Evolutionary conservation across 1,140 invertebrate species (phyloP), one percentile per base, ranked within the genome.

Genomic region (Listronotus oregonensis): DNA sequence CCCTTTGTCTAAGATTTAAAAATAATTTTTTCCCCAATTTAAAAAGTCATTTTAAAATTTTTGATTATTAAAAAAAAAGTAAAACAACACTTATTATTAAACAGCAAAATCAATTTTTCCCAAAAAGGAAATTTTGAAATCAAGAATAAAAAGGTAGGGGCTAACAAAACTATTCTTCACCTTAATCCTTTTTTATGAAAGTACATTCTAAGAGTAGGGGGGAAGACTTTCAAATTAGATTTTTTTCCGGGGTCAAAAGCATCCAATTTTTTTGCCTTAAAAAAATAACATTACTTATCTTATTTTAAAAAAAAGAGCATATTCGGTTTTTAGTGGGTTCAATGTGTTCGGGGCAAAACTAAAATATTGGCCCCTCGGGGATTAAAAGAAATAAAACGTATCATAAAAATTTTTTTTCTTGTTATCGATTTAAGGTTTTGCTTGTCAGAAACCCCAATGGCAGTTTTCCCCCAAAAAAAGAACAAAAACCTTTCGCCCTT

Each of bases 191-290:
- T 67, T 37, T 31, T 73, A 76, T 58, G 43, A 37, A 27, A 27
- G 50, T 14, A 69, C 9, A 9, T 72, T 17, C 12, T 76, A n/a
- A 54, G 73, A 18, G 75, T 76, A 21, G 72, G 70, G 7, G 73
- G 71, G n/a, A 15, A 56, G 73, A 18, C 46, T 76, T 40, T 44
- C 66, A 64, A 50, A 71, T 54, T 42, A n/a, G 71, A 17, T n/a
- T 57, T 21, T 34, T 73, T 17, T 12, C 17, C 7, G 49, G 40
- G 49, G 46, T 37, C 34, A 64, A 47, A 70, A 65, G 57, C 66
- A 68, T 32, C 66, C 61, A n/a, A n/a, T 65, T 27, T 18, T 70
- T 6, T 49, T 70, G 15, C 59, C 66, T 11, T 39, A 49, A 7
- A 63, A 56, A 63, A 46, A 58, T 18, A 15, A 17, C 14, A n/a